phyloP scores from a whole-genome alignment of 2,113 vertebrate species.

The Malurus melanocephalus region DNA sequence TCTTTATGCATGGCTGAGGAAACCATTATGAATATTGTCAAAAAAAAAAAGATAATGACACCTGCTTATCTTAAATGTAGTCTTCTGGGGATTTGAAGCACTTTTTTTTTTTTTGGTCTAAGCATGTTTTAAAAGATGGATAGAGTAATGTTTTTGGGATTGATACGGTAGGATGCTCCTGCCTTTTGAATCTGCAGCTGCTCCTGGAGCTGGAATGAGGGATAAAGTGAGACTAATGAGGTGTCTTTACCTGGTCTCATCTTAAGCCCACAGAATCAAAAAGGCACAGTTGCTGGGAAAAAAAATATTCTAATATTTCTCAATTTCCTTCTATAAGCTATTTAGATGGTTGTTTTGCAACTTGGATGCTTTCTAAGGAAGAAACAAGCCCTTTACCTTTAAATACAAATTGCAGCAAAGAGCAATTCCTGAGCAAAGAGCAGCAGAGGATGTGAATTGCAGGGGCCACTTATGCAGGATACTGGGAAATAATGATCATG shows the following conservation, averaged over 20 bases:
- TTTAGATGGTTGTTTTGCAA: not conserved
- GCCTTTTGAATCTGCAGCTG: not conserved
- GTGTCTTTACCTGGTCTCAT: not conserved
- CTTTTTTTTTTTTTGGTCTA: not conserved
- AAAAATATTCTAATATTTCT: not conserved
- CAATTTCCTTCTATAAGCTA: not conserved
- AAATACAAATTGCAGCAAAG: conserved; percentile 38
- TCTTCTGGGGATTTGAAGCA: not conserved
- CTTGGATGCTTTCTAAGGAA: not conserved
- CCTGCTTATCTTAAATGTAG: not conserved
- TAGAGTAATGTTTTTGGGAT: not conserved
- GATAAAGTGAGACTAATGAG: not conserved
- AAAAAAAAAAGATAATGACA: not conserved
- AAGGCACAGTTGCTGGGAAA: not conserved
- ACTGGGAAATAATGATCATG: conserved; percentile 70
- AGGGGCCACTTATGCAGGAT: conserved; percentile 50
- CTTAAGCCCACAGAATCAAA: not conserved
- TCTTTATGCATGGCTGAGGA: not conserved
- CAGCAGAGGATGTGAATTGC: conserved; percentile 37
- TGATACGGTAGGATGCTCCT: not conserved
- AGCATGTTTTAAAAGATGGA: not conserved
- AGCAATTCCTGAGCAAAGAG: conserved; percentile 31
- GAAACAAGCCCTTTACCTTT: conserved; percentile 47
- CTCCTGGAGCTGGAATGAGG: not conserved
- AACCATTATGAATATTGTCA: not conserved